A percentile compares a stretch with the other conserved stretches of the same genome.
phyloP scores from a whole-genome alignment of 2,113 vertebrate genomes.

The Erythrolamprus reginae region DNA sequence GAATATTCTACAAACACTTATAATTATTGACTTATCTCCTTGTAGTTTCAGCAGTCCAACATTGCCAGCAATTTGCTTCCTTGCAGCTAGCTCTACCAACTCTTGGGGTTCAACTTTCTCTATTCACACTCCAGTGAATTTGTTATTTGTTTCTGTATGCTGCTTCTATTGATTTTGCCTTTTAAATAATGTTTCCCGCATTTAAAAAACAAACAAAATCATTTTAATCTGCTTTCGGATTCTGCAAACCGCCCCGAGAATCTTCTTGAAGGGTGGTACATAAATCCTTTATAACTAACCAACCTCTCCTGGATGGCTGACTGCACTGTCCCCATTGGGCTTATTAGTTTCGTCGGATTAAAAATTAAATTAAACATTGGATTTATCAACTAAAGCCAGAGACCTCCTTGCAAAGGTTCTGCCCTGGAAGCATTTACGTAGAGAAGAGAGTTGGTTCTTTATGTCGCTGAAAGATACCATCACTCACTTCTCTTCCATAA shows the following conservation, averaged over 20 bases:
- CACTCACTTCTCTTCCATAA: not conserved
- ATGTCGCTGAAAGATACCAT: not conserved
- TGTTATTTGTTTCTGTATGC: not conserved
- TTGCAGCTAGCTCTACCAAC: no score
- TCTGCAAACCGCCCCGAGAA: not conserved
- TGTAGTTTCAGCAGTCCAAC: no score
- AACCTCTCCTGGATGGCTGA: not conserved
- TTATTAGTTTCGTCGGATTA: not conserved
- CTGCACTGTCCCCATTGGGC: not conserved
- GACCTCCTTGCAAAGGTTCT: not conserved
- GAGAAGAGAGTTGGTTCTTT: not conserved
- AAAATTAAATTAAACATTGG: not conserved
- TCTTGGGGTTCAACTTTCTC: not conserved
- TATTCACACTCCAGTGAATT: not conserved
- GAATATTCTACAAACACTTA: no score
- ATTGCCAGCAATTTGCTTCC: no score
- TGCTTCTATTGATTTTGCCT: not conserved
- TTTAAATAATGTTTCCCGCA: not conserved
- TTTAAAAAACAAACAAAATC: no score
- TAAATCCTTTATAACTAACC: not conserved
- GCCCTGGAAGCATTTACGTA: not conserved
- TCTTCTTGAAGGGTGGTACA: not conserved
- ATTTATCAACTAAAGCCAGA: not conserved
- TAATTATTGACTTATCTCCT: no score
- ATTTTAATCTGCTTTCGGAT: not conserved